These are phyloP conservation scores for Anoplolepis gracilipes DNA, from an alignment of 1,140 invertebrate species.

Conservation along the genomic window DNA sequence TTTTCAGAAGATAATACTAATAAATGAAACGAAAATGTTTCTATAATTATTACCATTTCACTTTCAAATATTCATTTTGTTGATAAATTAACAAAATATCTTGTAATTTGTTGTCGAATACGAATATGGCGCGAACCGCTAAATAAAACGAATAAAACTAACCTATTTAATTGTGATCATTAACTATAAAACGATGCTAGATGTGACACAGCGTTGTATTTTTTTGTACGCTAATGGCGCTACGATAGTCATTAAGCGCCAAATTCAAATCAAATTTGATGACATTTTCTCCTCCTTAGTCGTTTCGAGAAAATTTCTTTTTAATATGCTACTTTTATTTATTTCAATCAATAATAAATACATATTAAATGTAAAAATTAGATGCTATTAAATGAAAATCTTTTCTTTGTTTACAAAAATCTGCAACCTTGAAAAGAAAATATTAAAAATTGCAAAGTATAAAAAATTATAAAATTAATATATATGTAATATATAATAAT, in stretches of 20 bases:
- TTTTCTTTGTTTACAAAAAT: neutral
- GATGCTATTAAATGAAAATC: neutral
- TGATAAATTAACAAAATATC: neutral
- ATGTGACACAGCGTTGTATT: neutral
- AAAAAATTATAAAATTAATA: neutral
- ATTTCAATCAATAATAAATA: neutral
- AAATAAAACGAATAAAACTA: neutral
- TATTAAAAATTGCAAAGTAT: neutral
- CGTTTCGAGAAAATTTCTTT: neutral
- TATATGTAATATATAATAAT: no score
- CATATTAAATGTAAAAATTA: neutral
- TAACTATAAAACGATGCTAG: neutral
- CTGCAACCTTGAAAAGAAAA: neutral
- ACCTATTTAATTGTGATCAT: neutral
- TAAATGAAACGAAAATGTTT: neutral
- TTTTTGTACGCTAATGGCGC: neutral
- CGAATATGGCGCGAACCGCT: conserved; percentile 12
- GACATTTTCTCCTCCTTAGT: neutral
- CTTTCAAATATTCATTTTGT: neutral
- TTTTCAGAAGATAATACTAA: neutral
- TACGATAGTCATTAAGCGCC: no score
- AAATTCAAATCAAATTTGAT: conserved; percentile 1
- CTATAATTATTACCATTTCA: conserved; percentile 36
- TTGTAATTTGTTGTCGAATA: neutral
- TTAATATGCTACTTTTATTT: neutral